Conservation (phyloP, 1,140 invertebrate genomes). For the Hyposmocoma kahamanoa region DNA sequence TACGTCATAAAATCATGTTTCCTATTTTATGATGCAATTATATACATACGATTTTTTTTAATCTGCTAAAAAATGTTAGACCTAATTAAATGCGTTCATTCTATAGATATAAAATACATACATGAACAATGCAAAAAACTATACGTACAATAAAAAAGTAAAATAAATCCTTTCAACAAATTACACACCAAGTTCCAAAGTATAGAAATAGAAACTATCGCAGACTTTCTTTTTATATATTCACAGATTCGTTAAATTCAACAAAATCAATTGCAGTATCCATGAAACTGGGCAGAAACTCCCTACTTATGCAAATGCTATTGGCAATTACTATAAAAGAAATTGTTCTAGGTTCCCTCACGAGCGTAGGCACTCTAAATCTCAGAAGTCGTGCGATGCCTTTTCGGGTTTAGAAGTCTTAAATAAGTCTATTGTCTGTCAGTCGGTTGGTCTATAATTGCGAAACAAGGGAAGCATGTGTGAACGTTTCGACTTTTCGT, state of each 20-base stretch:
- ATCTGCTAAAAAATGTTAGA: too few species aligned
- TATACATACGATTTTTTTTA: too few species aligned
- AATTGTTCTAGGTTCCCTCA: slow-evolving; percentile 38
- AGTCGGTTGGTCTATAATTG: slow-evolving; percentile 36
- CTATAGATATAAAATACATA: too few species aligned
- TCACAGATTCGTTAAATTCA: background rate
- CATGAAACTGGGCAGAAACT: background rate
- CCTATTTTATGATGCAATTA: too few species aligned
- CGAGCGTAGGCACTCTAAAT: slow-evolving; percentile 15
- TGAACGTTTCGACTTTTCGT: slow-evolving; percentile 15
- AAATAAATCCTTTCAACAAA: too few species aligned
- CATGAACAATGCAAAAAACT: too few species aligned
- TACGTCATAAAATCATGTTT: too few species aligned
- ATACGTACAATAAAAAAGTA: too few species aligned
- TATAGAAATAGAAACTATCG: too few species aligned
- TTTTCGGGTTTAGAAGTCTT: slow-evolving; percentile 42
- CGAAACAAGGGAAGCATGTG: slow-evolving; percentile 26
- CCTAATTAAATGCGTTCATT: too few species aligned
- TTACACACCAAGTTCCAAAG: too few species aligned
- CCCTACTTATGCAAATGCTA: slow-evolving; percentile 34
- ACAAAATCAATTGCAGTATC: background rate
- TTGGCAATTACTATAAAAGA: slow-evolving; percentile 59
- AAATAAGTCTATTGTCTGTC: slow-evolving; percentile 59
- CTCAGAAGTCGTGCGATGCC: slow-evolving; percentile 43
- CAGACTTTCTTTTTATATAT: too few species aligned